These are phyloP conservation scores for Columba janthina DNA, from an alignment of 2,113 vertebrate species.

Conservation along the genomic window DNA sequence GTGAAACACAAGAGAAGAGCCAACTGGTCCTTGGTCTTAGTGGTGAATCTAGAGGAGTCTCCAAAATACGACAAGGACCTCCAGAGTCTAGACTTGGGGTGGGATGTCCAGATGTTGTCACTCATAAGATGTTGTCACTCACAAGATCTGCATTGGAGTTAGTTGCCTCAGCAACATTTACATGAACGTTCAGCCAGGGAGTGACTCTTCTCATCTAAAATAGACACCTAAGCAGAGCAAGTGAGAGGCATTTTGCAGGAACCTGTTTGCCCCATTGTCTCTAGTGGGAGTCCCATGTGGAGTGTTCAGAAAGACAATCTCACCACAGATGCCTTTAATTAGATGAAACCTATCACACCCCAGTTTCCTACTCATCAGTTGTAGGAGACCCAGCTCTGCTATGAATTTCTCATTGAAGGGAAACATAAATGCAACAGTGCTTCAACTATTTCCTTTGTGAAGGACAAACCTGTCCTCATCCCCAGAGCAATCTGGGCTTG, in stretches of 20 bases:
- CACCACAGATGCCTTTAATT: background rate
- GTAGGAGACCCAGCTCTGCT: background rate
- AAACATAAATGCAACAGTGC: background rate
- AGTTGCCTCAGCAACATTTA: background rate
- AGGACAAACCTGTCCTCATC: background rate
- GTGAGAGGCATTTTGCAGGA: background rate
- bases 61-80: background rate
- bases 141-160: background rate
- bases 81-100: background rate
- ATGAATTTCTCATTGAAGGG: background rate
- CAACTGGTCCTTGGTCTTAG: background rate
- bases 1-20: background rate
- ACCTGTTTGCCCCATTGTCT: accelerated
- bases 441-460: background rate
- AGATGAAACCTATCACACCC: background rate
- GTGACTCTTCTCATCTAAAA: background rate
- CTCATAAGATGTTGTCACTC: too few relatives aligned
- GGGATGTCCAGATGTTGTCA: background rate
- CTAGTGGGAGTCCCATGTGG: background rate
- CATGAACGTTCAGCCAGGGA: background rate
- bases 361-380: background rate
- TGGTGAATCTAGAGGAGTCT: background rate
- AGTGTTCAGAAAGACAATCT: background rate
- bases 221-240: background rate
- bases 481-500: background rate